Base-by-base conservation (phyloP, 2,888 invertebrate species). In the Pandemis corylana region DNA sequence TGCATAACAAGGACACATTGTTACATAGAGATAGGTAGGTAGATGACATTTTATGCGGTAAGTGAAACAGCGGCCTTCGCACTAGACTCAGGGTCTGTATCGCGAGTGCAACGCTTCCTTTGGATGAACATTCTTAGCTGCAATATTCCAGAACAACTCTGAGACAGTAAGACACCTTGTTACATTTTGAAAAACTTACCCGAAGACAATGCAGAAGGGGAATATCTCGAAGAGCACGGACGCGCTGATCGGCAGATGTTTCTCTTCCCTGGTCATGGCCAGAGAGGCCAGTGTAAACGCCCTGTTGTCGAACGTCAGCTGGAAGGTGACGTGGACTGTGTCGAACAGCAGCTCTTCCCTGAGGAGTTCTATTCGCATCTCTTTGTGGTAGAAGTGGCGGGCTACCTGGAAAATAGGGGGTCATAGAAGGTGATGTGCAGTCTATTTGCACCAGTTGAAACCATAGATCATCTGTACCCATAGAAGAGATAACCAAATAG, bases 161-260 rank as follows among this genome's bases (percentile, higher is more conserved):
- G 28, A 36, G 28, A 36, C 28, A 36, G 2, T 36, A 36, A 36
- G 28, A 94, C 20, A 0, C 20, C 20, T 20, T 20, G 20, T 20
- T 20, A 20, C 20, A 20, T 20, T 20, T 20, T 20, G 20, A 20
- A 20, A 20, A 20, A 20, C 96, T 95, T 91, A 98, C 97, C 98
- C 98, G 90, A 99, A 99, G 61, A 99, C 98, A 80, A 99, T 97
- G 92, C 99, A 98, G 95, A 99, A 99, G 1, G 99, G 99, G 89
- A 99, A 99, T 85, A 99, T 98, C 89, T 99, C 99, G 84, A 99
- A 99, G 64, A 99, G 95, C 42, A 98, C 97, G 10, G 97, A 97
- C 0, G 98, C 98, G 85, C 97, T 97, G 80, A 98, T 97, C 7
- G 98, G 98, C 80, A 98, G 91, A 89, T 97, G 97, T 88, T 97